Conservation (phyloP, 64 coral and sea anemone genomes). For the Stylophora pistillata region DNA sequence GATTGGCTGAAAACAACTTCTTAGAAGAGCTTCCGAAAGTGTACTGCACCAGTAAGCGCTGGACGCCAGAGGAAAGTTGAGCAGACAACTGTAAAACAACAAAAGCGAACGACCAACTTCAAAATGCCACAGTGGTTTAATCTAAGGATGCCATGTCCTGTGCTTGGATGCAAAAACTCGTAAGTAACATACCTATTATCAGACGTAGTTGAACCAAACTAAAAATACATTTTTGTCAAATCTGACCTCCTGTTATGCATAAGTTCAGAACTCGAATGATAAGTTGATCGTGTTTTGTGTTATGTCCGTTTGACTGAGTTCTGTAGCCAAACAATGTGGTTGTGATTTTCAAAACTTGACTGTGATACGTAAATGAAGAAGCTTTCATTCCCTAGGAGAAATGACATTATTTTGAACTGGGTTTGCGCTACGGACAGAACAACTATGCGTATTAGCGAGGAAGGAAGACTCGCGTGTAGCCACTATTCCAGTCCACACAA, state of each 20-base stretch:
- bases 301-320: neutral
- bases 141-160: slow-evolving; percentile 14
- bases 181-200: slow-evolving; percentile 8
- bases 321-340: neutral
- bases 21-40: too few relatives aligned
- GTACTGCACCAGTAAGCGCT: too few relatives aligned
- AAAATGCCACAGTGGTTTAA: slow-evolving; percentile 23
- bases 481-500: neutral
- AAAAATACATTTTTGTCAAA: neutral
- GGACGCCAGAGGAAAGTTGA: too few relatives aligned
- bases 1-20: too few relatives aligned
- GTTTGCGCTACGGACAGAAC: slow-evolving; percentile 41
- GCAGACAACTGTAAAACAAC: too few relatives aligned
- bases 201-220: too few relatives aligned
- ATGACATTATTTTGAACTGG: slow-evolving; percentile 15
- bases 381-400: neutral
- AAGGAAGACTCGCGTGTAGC: slow-evolving; percentile 19
- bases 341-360: neutral
- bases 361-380: neutral
- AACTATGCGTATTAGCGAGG: slow-evolving; percentile 40
- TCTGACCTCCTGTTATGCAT: too few relatives aligned
- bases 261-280: too few relatives aligned
- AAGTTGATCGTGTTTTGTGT: neutral
- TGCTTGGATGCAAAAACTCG: neutral
- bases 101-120: too few relatives aligned